These are phyloP conservation scores for Germaria angustata DNA, from an alignment of 2,888 invertebrate genomes.

Conservation along the genomic window DNA sequence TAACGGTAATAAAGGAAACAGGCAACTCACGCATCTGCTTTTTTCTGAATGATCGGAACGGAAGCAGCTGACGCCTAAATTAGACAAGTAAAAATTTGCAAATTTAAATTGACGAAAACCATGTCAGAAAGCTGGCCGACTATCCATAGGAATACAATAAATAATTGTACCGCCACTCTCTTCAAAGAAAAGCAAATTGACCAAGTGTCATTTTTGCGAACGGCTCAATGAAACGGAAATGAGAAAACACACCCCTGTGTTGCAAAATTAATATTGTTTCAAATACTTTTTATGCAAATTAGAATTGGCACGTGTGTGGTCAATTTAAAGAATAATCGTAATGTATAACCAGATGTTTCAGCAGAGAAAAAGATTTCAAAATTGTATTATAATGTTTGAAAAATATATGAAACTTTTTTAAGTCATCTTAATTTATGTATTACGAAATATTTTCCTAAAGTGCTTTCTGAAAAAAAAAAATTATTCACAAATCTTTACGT, in stretches of 20 bases:
- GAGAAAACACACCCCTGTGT: slow-evolving; percentile 25
- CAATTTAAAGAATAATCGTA: not conserved
- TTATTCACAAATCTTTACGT: no score
- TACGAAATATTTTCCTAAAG: no score
- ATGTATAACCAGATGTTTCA: slow-evolving; percentile 1
- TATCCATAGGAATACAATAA: not conserved
- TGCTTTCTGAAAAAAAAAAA: no score
- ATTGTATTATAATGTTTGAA: not conserved
- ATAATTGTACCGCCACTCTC: not conserved
- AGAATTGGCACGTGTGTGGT: not conserved
- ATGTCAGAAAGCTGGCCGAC: slow-evolving; percentile 46
- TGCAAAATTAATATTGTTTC: not conserved
- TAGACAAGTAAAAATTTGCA: slow-evolving; percentile 34
- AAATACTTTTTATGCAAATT: slow-evolving; percentile 8
- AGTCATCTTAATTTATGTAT: no score
- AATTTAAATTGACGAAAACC: slow-evolving; percentile 30
- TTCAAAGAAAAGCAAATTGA: no score
- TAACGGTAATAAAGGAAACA: not conserved
- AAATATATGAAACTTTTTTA: no score
- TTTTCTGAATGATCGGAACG: not conserved
- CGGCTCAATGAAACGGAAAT: slow-evolving; percentile 24
- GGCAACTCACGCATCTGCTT: slow-evolving; percentile 32
- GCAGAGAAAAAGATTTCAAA: not conserved
- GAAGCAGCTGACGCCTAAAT: slow-evolving; percentile 42
- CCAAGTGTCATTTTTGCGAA: slow-evolving; percentile 8